Evolutionary conservation across 2,888 invertebrate species (phyloP).

Genomic region (Lydus trimaculatus): DNA sequence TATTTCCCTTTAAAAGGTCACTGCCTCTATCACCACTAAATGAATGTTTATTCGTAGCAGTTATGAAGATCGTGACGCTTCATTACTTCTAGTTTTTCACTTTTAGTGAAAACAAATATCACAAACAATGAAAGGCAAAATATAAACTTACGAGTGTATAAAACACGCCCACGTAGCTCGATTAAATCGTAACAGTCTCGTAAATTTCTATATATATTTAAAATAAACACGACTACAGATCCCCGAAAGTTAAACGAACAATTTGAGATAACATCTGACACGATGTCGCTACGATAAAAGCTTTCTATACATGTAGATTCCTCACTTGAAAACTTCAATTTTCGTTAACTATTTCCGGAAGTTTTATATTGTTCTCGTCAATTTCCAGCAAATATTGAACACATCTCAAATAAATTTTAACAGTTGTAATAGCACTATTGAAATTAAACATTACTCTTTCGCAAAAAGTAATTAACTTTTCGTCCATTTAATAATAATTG

Average conservation of each 20-base stretch:
- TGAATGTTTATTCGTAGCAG: constrained; percentile 37
- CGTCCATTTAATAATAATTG: too few species aligned
- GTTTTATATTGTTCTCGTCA: not conserved
- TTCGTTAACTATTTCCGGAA: not conserved
- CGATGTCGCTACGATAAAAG: constrained; percentile 10
- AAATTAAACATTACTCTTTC: constrained; percentile 12
- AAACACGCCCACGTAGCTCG: constrained; percentile 9
- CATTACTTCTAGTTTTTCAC: constrained; percentile 37
- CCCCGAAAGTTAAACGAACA: constrained; percentile 14
- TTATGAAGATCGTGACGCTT: constrained; percentile 30
- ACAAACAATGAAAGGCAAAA: not conserved
- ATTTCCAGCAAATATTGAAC: not conserved
- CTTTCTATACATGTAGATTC: constrained; percentile 16
- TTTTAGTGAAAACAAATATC: constrained; percentile 18
- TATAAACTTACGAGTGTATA: not conserved
- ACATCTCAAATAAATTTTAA: not conserved
- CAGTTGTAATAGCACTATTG: not conserved
- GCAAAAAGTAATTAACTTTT: constrained; percentile 9
- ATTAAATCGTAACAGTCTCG: constrained; percentile 36
- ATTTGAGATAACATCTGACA: constrained; percentile 16
- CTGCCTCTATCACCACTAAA: constrained; percentile 34
- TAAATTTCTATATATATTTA: constrained; percentile 36
- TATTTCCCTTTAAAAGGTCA: constrained; percentile 36
- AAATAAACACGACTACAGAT: constrained; percentile 15
- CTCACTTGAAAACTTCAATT: constrained; percentile 11